phyloP scores from a whole-genome alignment of 2,797 vertebrate genomes.

The Neosilurus hyrtlii region DNA sequence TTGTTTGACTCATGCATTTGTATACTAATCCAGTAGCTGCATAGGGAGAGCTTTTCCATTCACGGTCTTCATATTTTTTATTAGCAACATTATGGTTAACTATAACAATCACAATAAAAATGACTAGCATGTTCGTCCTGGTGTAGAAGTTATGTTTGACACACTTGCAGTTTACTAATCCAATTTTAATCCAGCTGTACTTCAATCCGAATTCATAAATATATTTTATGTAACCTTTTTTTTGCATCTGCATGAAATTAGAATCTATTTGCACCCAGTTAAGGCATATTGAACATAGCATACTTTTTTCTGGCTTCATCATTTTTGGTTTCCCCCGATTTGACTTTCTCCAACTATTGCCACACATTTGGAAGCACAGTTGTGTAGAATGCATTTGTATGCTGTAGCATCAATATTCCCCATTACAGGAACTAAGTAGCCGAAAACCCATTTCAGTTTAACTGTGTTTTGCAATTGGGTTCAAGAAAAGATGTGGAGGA shows the following conservation, averaged over 20 bases:
- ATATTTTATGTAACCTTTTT: background rate
- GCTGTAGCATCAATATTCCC: background rate
- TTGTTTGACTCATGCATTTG: slow-evolving; percentile 16
- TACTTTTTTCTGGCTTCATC: background rate
- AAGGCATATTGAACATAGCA: background rate
- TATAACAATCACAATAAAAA: background rate
- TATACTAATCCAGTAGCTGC: slow-evolving; percentile 13
- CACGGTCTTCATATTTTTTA: slow-evolving; percentile 1
- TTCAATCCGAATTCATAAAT: background rate
- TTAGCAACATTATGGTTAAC: slow-evolving; percentile 4
- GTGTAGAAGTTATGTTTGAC: background rate
- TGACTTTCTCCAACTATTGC: background rate
- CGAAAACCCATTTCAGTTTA: background rate
- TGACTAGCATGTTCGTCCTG: background rate
- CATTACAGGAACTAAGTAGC: background rate
- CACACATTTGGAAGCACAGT: background rate
- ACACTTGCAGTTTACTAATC: slow-evolving; percentile 18
- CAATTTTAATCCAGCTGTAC: slow-evolving; percentile 3
- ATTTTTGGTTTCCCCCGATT: background rate
- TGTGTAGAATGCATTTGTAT: background rate
- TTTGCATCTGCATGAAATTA: background rate
- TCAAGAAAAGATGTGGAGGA: background rate
- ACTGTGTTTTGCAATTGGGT: background rate
- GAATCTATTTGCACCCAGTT: background rate
- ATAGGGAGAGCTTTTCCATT: slow-evolving; percentile 4